Conservation (phyloP, 2,797 vertebrate species). For the Lithobates pipiens region DNA sequence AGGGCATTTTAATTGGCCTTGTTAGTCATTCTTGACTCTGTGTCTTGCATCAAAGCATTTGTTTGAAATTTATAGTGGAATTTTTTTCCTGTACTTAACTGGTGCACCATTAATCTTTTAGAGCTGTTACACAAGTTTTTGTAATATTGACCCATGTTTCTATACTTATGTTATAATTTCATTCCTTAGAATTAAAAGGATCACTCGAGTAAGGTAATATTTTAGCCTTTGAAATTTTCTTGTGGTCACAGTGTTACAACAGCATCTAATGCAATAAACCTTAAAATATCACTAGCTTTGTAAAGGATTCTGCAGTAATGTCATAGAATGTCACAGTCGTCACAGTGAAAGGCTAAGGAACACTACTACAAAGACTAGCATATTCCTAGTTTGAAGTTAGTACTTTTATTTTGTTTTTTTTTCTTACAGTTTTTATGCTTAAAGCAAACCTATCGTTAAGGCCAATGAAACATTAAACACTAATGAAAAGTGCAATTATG, state of each 20-base stretch:
- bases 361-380: conserved; percentile 22
- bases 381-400: background rate
- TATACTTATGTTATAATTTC: background rate
- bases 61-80: conserved; percentile 26
- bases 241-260: conserved; percentile 27
- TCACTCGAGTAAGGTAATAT: conserved; percentile 21
- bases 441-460: background rate
- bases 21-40: conserved; percentile 15
- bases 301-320: conserved; percentile 50
- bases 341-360: conserved; percentile 30
- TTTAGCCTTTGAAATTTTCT: conserved; percentile 19
- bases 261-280: conserved; percentile 49
- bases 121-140: conserved; percentile 16
- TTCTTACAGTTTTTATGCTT: background rate
- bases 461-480: background rate
- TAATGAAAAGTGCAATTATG: background rate
- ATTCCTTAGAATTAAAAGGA: conserved; percentile 39
- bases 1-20: background rate
- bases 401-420: background rate
- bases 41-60: conserved; percentile 26
- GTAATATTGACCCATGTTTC: background rate
- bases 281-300: conserved; percentile 59
- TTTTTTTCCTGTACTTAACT: background rate
- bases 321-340: conserved; percentile 49
- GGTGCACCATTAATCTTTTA: conserved; percentile 21